Conservation (phyloP, 2,888 invertebrate genomes). For the Anticlea derivata region DNA sequence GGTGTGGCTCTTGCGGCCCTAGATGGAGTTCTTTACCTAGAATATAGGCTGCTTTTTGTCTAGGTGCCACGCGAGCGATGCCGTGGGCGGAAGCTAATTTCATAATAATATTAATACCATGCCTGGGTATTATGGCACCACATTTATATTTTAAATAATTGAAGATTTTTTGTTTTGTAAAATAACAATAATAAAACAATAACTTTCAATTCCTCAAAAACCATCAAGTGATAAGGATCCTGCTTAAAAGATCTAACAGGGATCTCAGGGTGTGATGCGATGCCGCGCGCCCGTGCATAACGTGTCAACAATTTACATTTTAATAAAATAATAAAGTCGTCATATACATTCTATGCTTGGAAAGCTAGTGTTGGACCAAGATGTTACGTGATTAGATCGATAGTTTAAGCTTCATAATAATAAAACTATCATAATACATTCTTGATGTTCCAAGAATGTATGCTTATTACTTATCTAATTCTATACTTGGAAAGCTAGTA, state of each 20-base stretch:
- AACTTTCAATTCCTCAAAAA: slow-evolving; percentile 5
- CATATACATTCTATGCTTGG: slow-evolving; percentile 41
- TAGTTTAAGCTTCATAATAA: slow-evolving; percentile 10
- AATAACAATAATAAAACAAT: too few species aligned
- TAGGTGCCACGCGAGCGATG: too few species aligned
- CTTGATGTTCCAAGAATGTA: too few species aligned
- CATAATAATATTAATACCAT: too few species aligned
- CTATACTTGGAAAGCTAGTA: neutral
- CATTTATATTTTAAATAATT: too few species aligned
- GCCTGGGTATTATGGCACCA: too few species aligned
- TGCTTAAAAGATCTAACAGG: slow-evolving; percentile 27
- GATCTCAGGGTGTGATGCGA: slow-evolving; percentile 19
- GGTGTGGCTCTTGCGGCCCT: too few species aligned
- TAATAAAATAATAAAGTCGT: slow-evolving; percentile 57
- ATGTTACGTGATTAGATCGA: slow-evolving; percentile 12
- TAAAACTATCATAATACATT: too few species aligned
- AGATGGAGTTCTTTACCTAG: too few species aligned
- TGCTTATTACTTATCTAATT: slow-evolving; percentile 16
- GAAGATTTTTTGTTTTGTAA: too few species aligned
- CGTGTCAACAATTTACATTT: slow-evolving; percentile 63
- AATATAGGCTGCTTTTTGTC: too few species aligned
- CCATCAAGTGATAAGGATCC: slow-evolving; percentile 15
- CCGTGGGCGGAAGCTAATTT: too few species aligned
- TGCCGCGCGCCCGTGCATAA: slow-evolving; percentile 42
- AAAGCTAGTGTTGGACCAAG: neutral